Evolutionary conservation across 2,113 vertebrate genomes (phyloP).

Genomic region (Pluvialis apricaria): DNA sequence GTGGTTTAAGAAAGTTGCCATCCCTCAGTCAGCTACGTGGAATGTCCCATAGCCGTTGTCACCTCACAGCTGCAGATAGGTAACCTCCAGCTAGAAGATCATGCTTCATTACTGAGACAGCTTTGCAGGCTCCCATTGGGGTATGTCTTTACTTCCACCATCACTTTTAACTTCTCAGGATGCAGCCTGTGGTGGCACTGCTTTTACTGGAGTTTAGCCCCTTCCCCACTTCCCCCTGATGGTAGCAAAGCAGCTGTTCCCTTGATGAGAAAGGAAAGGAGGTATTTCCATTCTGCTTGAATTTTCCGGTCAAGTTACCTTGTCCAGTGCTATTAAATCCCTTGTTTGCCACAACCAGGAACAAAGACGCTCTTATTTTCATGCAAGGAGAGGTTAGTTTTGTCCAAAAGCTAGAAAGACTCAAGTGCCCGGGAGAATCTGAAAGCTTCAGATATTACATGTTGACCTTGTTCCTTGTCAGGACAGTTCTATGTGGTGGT

Average conservation of each 20-base stretch:
- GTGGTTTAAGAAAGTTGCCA: rapidly evolving
- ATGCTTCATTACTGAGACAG: not conserved
- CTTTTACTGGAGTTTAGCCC: not conserved
- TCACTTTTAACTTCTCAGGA: not conserved
- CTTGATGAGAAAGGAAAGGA: not conserved
- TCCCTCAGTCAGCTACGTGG: not conserved
- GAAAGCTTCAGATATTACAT: not conserved
- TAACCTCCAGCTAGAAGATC: not conserved
- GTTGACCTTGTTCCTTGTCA: not conserved
- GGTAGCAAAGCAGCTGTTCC: not conserved
- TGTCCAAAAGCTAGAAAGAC: not conserved
- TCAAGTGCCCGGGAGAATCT: not conserved
- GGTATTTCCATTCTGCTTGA: not conserved
- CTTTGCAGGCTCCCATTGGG: not conserved
- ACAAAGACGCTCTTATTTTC: not conserved
- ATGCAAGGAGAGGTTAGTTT: not conserved
- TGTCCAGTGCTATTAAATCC: not conserved
- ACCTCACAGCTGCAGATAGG: not conserved
- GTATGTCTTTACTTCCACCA: not conserved
- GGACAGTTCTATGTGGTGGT: not conserved
- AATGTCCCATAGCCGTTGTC: not conserved
- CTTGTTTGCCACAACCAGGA: not conserved
- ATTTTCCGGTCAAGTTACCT: not conserved
- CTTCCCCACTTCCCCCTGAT: not conserved
- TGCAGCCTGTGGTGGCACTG: not conserved